Percentiles rank a stretch among this genome's conserved stretches.
Evolutionary conservation across 2,888 invertebrate species (phyloP).

Genomic region (Strigamia transsilvanica): DNA sequence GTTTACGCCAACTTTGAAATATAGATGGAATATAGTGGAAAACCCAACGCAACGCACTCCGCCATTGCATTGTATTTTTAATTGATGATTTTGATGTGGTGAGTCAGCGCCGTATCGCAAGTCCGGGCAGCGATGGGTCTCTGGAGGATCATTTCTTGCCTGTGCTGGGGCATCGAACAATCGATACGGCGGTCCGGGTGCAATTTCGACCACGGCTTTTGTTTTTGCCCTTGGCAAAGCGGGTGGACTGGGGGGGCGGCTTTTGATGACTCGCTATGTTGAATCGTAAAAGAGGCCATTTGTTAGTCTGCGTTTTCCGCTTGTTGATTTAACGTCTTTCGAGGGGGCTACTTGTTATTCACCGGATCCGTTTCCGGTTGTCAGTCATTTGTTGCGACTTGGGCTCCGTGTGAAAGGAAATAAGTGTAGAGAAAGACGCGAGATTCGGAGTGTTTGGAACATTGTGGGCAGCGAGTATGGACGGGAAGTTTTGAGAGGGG

Average conservation of each 20-base stretch:
- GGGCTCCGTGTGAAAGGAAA: background rate
- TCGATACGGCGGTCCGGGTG: slow-evolving; percentile 12
- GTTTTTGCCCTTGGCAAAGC: slow-evolving; percentile 6
- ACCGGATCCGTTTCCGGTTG: slow-evolving; percentile 30
- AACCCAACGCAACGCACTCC: no score
- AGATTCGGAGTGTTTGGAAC: background rate
- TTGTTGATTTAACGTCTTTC: slow-evolving; percentile 43
- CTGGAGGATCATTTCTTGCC: background rate
- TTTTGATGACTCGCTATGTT: slow-evolving; percentile 23
- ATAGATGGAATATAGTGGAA: no score
- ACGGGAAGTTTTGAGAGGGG: background rate
- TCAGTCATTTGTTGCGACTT: slow-evolving; percentile 28
- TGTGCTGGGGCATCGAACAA: background rate
- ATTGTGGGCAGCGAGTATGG: background rate
- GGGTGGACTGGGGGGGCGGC: background rate
- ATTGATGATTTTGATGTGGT: slow-evolving; percentile 36
- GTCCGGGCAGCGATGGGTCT: slow-evolving; percentile 1
- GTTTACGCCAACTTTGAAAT: no score
- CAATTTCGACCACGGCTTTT: slow-evolving; percentile 9
- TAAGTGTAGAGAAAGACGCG: background rate
- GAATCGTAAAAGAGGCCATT: slow-evolving; percentile 36
- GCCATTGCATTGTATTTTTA: slow-evolving; percentile 2
- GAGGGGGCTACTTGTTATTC: slow-evolving; percentile 37
- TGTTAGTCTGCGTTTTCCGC: slow-evolving; percentile 38
- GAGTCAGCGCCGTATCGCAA: slow-evolving; percentile 32